Base-by-base conservation (phyloP, 2,797 vertebrate species). In the Pangasius djambal region DNA sequence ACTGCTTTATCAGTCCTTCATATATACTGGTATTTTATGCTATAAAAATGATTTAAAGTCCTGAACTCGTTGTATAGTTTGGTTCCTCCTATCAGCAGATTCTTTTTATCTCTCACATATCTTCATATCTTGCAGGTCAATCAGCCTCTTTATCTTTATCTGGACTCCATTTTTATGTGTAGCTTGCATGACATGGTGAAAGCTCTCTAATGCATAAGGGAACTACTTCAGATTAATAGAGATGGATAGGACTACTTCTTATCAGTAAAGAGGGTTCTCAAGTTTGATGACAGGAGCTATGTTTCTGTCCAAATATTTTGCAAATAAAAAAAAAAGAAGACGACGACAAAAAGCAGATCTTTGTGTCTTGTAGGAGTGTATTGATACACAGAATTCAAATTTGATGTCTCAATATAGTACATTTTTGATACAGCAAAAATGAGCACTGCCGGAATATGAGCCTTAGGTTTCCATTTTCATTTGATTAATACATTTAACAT, bases 11-110 rank as follows among this genome's bases (percentile, higher is more conserved):
- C 88, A 90, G 87, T 82, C 72, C 81, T 74, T 78, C 88, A 48
- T 20, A 16, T 72, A 85, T 78, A 77, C 86, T 86, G 91, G 89
- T 92, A 90, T 92, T 91, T 92, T 70, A 90, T 85, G 85, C 63
- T 65, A 86, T 90, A 69, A 89, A 88, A 91, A 77, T 90, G 91
- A 92, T 91, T 92, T 91, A 92, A 85, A 10, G 83, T 85, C 74
- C 77, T 89, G 88, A 87, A 74, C 90, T 86, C 86, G 81, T 88
- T 83, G 72, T 90, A 81, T 87, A 79, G 70, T 78, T 89, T 90
- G 63, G 69, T 87, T 90, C 72, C 77, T 92, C 37, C 87, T 92
- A 82, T 86, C 70, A 86, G 65, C 75, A 52, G 75, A 44, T 75
- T 86, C 65, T 88, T 90, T 90, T 90, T 85, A 89, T 91, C 88